phyloP scores from a whole-genome alignment of 2,888 invertebrate genomes.

The Rutpela maculata region DNA sequence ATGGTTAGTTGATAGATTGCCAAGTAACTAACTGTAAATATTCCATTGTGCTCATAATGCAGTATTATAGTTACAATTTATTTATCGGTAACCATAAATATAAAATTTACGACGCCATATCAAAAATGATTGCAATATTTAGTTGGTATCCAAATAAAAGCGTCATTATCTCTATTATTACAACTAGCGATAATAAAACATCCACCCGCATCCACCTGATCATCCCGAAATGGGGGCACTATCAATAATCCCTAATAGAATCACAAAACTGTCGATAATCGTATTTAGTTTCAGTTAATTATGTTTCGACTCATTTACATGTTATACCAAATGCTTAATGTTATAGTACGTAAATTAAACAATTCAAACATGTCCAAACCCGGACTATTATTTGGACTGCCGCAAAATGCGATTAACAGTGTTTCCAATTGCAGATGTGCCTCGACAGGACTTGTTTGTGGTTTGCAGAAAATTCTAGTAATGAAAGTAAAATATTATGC shows the following conservation, averaged over 20 bases:
- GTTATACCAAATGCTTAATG: constrained; percentile 29
- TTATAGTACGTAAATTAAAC: constrained; percentile 41
- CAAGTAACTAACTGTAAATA: neutral
- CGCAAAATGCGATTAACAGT: constrained; percentile 41
- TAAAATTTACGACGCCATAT: neutral
- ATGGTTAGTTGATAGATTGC: no score
- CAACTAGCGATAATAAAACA: neutral
- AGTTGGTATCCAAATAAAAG: neutral
- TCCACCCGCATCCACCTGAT: neutral
- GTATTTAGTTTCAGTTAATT: constrained; percentile 33
- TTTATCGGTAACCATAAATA: neutral
- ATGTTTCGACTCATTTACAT: constrained; percentile 20
- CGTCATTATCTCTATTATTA: neutral
- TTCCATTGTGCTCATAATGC: neutral
- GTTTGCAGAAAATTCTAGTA: neutral
- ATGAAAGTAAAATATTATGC: neutral
- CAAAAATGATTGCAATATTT: neutral
- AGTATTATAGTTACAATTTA: neutral
- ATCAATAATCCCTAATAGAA: constrained; percentile 19
- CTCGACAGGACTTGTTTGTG: neutral
- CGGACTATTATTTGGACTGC: constrained; percentile 37
- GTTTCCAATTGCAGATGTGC: constrained; percentile 20
- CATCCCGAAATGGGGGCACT: neutral
- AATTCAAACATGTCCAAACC: constrained; percentile 40
- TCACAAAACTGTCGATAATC: constrained; percentile 34